Conservation (phyloP, 1,140 invertebrate species). For the Lamellibrachia luymesi region DNA sequence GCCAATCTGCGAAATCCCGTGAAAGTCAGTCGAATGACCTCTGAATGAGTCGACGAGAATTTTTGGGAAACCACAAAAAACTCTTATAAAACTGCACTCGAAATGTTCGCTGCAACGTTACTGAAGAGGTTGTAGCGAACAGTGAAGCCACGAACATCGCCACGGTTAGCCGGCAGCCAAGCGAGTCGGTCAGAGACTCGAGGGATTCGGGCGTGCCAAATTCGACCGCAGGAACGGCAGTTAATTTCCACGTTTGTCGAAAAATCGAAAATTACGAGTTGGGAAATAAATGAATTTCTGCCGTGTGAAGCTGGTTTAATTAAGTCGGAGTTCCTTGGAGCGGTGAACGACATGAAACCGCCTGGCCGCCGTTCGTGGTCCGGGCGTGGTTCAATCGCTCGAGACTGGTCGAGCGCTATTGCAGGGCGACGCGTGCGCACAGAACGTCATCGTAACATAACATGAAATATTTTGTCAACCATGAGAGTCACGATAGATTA, state of each 20-base stretch:
- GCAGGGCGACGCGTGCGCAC: neutral
- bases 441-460: neutral
- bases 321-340: neutral
- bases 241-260: conserved; percentile 5
- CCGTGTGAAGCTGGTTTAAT: neutral
- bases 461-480: no score
- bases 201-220: neutral
- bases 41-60: neutral
- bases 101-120: neutral
- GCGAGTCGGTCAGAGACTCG: neutral
- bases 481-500: no score
- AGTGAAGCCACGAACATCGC: neutral
- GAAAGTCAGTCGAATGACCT: neutral
- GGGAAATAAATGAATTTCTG: neutral
- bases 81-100: neutral
- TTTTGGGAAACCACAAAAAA: neutral
- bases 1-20: neutral
- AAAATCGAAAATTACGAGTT: conserved; percentile 5
- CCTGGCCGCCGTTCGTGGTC: neutral
- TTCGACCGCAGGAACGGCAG: neutral
- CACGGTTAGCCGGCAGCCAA: neutral
- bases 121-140: neutral
- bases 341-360: neutral
- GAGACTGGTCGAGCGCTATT: neutral
- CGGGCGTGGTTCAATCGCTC: neutral